These are phyloP conservation scores for Rhorus exstirpatorius DNA, from an alignment of 2,888 invertebrate species.

Conservation along the genomic window DNA sequence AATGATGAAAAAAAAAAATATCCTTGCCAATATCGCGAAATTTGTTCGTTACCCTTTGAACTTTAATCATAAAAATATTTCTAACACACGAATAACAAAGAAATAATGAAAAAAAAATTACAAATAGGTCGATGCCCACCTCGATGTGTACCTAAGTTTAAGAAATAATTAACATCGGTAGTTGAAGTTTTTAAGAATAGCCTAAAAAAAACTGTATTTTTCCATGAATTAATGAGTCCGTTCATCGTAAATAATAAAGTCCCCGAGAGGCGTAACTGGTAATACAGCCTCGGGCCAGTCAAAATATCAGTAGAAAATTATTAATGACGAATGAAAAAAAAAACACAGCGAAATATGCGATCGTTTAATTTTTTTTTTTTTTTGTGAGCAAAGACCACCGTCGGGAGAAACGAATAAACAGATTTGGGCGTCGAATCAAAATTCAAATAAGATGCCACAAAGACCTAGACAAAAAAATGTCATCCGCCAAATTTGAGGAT, in stretches of 20 bases:
- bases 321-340: conserved; percentile 16
- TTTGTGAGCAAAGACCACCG: no score
- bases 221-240: conserved; percentile 78
- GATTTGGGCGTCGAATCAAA: no score
- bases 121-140: conserved; percentile 54
- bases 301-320: conserved; percentile 13
- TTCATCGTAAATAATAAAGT: conserved; percentile 72
- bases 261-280: conserved; percentile 12
- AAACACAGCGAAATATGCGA: no score
- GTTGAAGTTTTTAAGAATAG: conserved; percentile 65
- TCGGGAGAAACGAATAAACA: no score
- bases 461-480: no score
- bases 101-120: conserved; percentile 21
- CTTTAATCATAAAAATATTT: conserved; percentile 39
- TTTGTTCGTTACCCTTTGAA: no score
- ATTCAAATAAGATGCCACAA: no score
- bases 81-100: conserved; percentile 37
- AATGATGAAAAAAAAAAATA: conserved; percentile 27
- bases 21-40: conserved; percentile 50
- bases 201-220: conserved; percentile 79
- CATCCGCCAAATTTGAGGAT: no score
- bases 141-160: conserved; percentile 59
- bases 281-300: background rate
- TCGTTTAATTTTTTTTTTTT: no score
- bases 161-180: conserved; percentile 50